Conservation (phyloP, 64 coral and sea anemone species). For the Trachythela sp. region DNA sequence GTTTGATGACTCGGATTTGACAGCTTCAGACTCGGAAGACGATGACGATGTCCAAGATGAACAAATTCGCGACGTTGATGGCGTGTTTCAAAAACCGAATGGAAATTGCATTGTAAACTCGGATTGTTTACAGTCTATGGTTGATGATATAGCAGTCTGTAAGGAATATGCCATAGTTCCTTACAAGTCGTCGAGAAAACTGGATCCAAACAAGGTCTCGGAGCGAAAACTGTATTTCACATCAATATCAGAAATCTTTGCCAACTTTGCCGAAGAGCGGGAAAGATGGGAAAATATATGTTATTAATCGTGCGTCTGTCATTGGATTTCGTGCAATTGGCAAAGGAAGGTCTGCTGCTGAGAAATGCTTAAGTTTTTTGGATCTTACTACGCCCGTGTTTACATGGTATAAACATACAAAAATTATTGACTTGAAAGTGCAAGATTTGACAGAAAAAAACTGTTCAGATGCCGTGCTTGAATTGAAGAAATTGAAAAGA, state of each 20-base stretch:
- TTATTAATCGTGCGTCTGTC: not conserved
- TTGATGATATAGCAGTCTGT: not conserved
- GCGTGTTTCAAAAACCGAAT: not conserved
- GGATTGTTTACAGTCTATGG: not conserved
- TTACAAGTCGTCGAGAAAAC: not conserved
- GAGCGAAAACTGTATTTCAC: not conserved
- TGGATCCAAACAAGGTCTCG: not conserved
- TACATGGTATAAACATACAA: not conserved
- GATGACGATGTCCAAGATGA: not conserved
- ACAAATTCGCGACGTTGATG: not conserved
- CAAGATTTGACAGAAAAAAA: conserved; percentile 4
- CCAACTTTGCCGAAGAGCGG: not conserved
- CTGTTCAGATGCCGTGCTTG: not conserved
- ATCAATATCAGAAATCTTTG: not conserved
- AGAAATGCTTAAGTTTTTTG: not conserved
- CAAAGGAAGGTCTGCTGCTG: not conserved
- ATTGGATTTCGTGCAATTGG: not conserved
- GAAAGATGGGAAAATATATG: not conserved
- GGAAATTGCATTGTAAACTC: not conserved
- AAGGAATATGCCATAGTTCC: not conserved
- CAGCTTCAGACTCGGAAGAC: not conserved
- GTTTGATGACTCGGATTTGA: not conserved
- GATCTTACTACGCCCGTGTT: not conserved
- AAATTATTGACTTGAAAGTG: not conserved
- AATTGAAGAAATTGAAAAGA: not conserved